A percentile compares a stretch with the other conserved stretches of the same genome.
These are phyloP conservation scores for Tenthredo mesomela DNA, from an alignment of 2,888 invertebrate species.

Conservation along the genomic window DNA sequence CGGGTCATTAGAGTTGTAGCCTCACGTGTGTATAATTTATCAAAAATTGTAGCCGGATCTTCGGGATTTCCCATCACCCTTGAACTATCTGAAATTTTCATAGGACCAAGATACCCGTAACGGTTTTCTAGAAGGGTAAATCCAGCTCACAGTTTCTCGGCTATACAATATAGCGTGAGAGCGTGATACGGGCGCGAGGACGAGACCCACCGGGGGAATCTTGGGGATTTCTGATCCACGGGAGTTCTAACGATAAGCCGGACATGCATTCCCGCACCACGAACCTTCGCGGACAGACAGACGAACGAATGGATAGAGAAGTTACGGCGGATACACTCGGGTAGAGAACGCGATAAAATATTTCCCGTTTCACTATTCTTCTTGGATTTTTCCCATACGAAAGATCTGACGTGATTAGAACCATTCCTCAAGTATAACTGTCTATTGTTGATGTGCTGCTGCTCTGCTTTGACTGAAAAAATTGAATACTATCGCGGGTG, in stretches of 20 bases:
- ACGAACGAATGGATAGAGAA: conserved; percentile 17
- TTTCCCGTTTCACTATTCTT: conserved; percentile 8
- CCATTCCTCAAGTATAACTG: conserved; percentile 43
- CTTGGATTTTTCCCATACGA: conserved; percentile 31
- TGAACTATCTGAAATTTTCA: conserved; percentile 15
- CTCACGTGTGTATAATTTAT: background rate
- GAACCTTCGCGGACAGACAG: conserved; percentile 13
- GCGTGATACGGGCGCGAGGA: conserved; percentile 16
- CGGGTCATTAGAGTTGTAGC: background rate
- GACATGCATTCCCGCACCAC: conserved; percentile 44
- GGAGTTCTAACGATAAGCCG: conserved; percentile 41
- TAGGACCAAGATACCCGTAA: conserved; percentile 10
- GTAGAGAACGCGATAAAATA: conserved; percentile 33
- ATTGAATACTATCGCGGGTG: conserved; percentile 12
- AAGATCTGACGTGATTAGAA: conserved; percentile 45
- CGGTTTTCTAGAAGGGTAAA: conserved; percentile 21
- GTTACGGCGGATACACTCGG: background rate
- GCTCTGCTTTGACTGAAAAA: background rate
- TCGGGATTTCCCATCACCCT: background rate
- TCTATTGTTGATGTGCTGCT: conserved; percentile 21
- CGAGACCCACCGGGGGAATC: background rate
- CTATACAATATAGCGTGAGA: conserved; percentile 26
- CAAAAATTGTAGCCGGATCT: background rate
- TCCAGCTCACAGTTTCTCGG: conserved; percentile 10
- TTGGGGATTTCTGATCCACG: conserved; percentile 37